phyloP scores from a whole-genome alignment of 2,113 vertebrate species.

The Nycticebus coucang region DNA sequence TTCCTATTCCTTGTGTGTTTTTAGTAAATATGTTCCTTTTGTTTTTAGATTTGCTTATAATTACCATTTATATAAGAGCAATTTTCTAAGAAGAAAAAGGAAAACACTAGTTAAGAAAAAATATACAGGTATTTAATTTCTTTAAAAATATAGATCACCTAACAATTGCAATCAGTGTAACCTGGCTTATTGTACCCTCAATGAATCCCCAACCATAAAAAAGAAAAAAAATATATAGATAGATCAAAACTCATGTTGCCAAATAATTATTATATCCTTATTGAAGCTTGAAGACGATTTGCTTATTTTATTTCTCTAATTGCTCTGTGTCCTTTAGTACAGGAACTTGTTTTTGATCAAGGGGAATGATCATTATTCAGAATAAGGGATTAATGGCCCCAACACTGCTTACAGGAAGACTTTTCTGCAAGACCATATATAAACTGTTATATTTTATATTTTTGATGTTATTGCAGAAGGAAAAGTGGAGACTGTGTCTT shows the following conservation, averaged over 20 bases:
- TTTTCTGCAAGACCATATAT: constrained; percentile 54
- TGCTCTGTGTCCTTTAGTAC: not conserved
- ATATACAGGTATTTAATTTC: not conserved
- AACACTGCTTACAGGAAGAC: not conserved
- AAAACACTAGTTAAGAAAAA: not conserved
- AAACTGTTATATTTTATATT: constrained; percentile 36
- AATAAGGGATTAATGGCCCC: not conserved
- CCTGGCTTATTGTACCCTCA: too few species aligned
- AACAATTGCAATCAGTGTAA: too few species aligned
- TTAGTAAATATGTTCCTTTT: not conserved
- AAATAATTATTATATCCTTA: constrained; percentile 15
- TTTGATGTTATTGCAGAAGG: constrained; percentile 57
- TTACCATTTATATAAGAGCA: not conserved
- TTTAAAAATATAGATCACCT: not conserved
- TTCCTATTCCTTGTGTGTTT: not conserved
- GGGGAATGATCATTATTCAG: constrained; percentile 7
- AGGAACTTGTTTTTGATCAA: not conserved
- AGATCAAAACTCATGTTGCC: not conserved
- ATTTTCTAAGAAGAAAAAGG: not conserved
- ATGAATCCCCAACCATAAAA: too few species aligned
- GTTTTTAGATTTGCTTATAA: not conserved
- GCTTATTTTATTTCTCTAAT: constrained; percentile 21
- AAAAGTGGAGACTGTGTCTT: constrained; percentile 80
- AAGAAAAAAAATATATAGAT: not conserved
- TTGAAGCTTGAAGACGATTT: constrained; percentile 16